phyloP scores from a whole-genome alignment of 1,140 invertebrate species.

The Copidosoma floridanum region DNA sequence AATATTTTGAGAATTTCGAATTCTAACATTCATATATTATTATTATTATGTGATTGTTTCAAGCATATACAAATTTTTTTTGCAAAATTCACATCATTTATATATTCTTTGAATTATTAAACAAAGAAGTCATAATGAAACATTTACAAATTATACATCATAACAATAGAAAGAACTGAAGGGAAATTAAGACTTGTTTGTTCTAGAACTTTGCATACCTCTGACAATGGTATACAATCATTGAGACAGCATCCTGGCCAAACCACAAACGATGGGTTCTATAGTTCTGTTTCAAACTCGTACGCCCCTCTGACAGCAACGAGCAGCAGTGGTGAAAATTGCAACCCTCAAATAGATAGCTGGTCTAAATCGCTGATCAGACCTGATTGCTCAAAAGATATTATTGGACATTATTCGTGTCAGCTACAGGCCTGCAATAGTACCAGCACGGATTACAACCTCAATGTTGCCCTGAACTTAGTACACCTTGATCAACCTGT shows the following conservation, averaged over 20 bases:
- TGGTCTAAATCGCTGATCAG: conserved; percentile 42
- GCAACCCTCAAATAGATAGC: conserved; percentile 35
- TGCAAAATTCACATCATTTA: too few relatives aligned
- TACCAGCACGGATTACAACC: conserved; percentile 46
- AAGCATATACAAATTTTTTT: too few relatives aligned
- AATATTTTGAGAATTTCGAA: background rate
- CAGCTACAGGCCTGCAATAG: conserved; percentile 33
- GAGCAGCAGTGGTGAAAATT: conserved; percentile 44
- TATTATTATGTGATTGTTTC: background rate
- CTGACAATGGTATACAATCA: conserved; percentile 17
- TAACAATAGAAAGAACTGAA: too few relatives aligned
- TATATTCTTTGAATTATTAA: too few relatives aligned
- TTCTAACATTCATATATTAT: background rate
- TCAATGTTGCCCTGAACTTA: conserved; percentile 43
- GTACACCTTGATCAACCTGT: conserved; percentile 41
- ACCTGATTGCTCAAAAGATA: conserved; percentile 35
- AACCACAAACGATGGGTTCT: conserved; percentile 10
- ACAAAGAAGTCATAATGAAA: too few relatives aligned
- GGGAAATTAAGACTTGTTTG: too few relatives aligned
- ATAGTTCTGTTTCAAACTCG: background rate
- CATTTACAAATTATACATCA: background rate
- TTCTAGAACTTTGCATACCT: conserved; percentile 3
- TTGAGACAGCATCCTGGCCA: conserved; percentile 8
- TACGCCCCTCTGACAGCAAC: conserved; percentile 23
- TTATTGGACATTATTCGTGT: conserved; percentile 45